These are phyloP conservation scores for Kryptolebias ocellatus DNA, from an alignment of 2,797 vertebrate genomes.

Conservation along the genomic window DNA sequence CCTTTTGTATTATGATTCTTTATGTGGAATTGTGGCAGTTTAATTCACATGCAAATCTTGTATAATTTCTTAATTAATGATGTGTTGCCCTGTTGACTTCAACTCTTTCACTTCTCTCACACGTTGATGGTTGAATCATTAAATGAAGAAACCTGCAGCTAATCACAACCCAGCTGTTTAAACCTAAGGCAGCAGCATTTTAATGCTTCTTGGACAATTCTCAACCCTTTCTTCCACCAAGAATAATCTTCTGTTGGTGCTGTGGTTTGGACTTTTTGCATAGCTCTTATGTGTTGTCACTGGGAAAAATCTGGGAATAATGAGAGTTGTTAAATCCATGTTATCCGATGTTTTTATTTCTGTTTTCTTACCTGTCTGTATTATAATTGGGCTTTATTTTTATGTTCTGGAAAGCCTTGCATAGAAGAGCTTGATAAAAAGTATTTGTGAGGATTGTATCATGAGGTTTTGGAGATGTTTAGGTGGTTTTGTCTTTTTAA, in stretches of 20 bases:
- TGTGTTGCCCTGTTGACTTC: neutral
- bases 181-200: neutral
- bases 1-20: neutral
- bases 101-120: neutral
- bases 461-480: neutral
- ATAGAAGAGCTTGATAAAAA: neutral
- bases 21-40: neutral
- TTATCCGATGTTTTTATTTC: neutral
- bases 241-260: neutral
- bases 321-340: neutral
- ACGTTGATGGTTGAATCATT: neutral
- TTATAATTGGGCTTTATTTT: neutral
- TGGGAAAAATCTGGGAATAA: neutral
- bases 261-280: neutral
- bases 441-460: neutral
- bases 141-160: neutral
- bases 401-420: neutral
- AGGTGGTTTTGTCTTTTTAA: neutral
- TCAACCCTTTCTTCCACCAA: neutral
- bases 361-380: neutral
- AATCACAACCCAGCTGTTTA: neutral
- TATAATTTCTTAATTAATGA: neutral
- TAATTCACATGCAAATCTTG: neutral
- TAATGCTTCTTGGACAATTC: neutral
- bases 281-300: neutral